Percentiles rank a stretch among this genome's conserved stretches.
Conservation (phyloP, 2,888 invertebrate species). For the Anthrax anthrax region DNA sequence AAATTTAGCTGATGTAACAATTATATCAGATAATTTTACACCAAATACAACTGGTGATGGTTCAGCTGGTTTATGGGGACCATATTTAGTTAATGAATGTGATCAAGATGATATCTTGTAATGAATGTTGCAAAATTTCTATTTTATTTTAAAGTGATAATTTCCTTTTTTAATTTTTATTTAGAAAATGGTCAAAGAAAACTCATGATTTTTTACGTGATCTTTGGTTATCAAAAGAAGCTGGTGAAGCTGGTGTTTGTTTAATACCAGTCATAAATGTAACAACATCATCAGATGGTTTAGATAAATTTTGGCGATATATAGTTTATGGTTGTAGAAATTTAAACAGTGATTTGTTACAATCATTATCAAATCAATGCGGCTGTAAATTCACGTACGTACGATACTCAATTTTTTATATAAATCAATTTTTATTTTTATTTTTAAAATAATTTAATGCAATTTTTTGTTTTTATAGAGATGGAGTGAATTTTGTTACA, state of each 20-base stretch:
- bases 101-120: slow-evolving; percentile 39
- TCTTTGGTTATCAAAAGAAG: slow-evolving; percentile 43
- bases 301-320: slow-evolving; percentile 32
- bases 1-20: slow-evolving; percentile 41
- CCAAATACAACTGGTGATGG: slow-evolving; percentile 66
- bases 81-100: slow-evolving; percentile 47
- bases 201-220: slow-evolving; percentile 44
- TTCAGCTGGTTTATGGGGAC: slow-evolving; percentile 63
- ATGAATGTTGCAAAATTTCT: slow-evolving; percentile 14
- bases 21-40: slow-evolving; percentile 50
- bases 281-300: slow-evolving; percentile 23
- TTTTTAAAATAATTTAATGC: neutral
- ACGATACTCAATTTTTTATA: neutral
- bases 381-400: slow-evolving; percentile 31
- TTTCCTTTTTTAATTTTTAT: slow-evolving; percentile 5
- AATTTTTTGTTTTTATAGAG: slow-evolving; percentile 30
- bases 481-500: slow-evolving; percentile 49
- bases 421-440: neutral
- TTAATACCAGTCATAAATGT: slow-evolving; percentile 34
- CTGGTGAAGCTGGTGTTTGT: slow-evolving; percentile 36
- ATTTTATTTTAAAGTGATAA: neutral
- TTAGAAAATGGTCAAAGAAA: slow-evolving; percentile 49
- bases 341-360: slow-evolving; percentile 26
- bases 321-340: slow-evolving; percentile 34
- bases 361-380: slow-evolving; percentile 25